Percentiles rank a stretch among this genome's conserved stretches.
Evolutionary conservation across 2,113 vertebrate genomes (phyloP).

Genomic region (Anas platyrhynchos): DNA sequence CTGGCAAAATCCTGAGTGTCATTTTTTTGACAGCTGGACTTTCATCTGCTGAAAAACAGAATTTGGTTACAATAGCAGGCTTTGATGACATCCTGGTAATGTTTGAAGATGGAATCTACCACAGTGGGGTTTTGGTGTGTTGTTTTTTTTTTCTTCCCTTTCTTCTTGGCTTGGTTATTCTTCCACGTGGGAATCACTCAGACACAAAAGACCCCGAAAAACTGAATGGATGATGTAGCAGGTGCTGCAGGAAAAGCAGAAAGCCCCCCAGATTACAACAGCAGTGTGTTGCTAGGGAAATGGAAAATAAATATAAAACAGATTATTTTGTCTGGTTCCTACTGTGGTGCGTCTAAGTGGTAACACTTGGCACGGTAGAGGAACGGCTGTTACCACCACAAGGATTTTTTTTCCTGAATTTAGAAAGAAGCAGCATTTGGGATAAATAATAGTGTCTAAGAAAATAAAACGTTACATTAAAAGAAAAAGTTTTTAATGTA

Average conservation of each 20-base stretch:
- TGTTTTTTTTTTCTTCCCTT: background rate
- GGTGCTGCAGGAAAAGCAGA: background rate
- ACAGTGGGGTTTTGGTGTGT: background rate
- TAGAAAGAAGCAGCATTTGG: background rate
- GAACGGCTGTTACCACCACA: too few species aligned
- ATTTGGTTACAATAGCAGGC: background rate
- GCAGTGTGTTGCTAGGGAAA: background rate
- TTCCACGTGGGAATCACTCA: background rate
- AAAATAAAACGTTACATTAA: background rate
- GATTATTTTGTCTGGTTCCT: background rate
- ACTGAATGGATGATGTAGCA: background rate
- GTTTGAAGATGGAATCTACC: background rate
- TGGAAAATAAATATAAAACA: background rate
- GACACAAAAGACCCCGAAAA: background rate
- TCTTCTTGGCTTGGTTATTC: background rate
- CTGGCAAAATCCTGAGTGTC: slow-evolving; percentile 79
- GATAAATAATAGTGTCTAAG: background rate
- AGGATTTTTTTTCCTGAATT: background rate
- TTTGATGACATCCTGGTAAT: background rate
- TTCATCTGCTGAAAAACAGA: background rate
- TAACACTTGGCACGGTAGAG: background rate
- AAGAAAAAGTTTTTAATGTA: background rate
- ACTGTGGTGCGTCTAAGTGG: background rate
- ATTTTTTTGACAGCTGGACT: background rate
- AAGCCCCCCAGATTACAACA: background rate